Conservation (phyloP, 2,113 vertebrate species). For the Thinocorus orbignyianus region DNA sequence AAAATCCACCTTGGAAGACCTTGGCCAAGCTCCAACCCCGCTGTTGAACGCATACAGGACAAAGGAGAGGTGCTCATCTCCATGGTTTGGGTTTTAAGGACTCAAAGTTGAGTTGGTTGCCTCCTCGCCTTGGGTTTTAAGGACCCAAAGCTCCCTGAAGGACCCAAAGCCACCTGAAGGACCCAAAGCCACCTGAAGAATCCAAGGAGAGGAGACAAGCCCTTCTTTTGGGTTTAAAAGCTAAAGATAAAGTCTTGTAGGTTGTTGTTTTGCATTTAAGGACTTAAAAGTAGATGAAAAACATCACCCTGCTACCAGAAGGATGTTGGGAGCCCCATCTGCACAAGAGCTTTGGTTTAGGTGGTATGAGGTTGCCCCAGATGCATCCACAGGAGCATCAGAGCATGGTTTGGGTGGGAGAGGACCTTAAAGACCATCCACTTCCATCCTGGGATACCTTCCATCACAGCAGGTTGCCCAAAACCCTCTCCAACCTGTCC, state of each 20-base stretch:
- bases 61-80: neutral
- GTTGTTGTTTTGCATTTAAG: neutral
- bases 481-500: too few relatives aligned
- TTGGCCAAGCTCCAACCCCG: neutral
- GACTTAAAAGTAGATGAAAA: neutral
- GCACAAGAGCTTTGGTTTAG: neutral
- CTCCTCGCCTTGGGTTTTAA: neutral
- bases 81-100: neutral
- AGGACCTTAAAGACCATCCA: too few relatives aligned
- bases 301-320: neutral
- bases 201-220: rapidly evolving
- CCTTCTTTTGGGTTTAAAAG: too few relatives aligned
- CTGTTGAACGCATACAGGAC: neutral
- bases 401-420: too few relatives aligned
- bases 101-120: neutral
- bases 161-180: too few relatives aligned
- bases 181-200: too few relatives aligned
- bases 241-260: too few relatives aligned
- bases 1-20: neutral
- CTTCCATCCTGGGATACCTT: too few relatives aligned
- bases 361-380: neutral
- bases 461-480: too few relatives aligned
- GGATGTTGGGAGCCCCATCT: neutral
- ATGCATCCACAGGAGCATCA: neutral
- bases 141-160: too few relatives aligned